phyloP scores from a whole-genome alignment of 2,113 vertebrate species.

The Oreochromis niloticus region DNA sequence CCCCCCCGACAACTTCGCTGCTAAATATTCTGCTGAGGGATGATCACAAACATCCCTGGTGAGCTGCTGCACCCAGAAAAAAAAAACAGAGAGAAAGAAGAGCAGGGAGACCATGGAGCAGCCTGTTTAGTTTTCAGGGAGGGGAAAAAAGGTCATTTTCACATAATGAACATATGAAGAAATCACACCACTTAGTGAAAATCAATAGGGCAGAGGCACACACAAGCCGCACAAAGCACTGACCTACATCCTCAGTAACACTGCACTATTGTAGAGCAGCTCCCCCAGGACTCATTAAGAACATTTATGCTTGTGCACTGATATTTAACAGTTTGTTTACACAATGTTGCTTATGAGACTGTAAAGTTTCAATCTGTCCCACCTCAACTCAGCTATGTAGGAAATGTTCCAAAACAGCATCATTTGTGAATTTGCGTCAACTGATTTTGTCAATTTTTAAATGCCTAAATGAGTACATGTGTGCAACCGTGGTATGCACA shows the following conservation, averaged over 20 bases:
- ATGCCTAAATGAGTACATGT: not conserved
- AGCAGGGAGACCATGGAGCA: not conserved
- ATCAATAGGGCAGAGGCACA: not conserved
- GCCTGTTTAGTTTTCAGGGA: not conserved
- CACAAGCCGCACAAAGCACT: slow-evolving; percentile 32
- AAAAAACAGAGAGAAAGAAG: not conserved
- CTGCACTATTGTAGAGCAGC: slow-evolving; percentile 61
- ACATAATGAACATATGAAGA: slow-evolving; percentile 8
- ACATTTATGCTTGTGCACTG: slow-evolving; percentile 51
- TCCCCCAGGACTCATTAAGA: slow-evolving; percentile 67
- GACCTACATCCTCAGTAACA: slow-evolving; percentile 71
- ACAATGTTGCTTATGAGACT: slow-evolving; percentile 51
- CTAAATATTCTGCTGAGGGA: not conserved
- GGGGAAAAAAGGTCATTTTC: not conserved
- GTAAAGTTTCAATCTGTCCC: slow-evolving; percentile 42
- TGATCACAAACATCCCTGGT: not conserved
- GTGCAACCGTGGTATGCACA: not conserved
- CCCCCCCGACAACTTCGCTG: not conserved
- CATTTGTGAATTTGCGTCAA: not conserved
- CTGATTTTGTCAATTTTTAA: not conserved
- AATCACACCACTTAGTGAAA: not conserved
- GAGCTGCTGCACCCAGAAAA: slow-evolving; percentile 3
- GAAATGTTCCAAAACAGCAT: not conserved
- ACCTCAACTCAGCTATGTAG: not conserved
- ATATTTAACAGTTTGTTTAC: slow-evolving; percentile 73